phyloP scores from a whole-genome alignment of 2,797 vertebrate species.

The Fistularia commersonii region DNA sequence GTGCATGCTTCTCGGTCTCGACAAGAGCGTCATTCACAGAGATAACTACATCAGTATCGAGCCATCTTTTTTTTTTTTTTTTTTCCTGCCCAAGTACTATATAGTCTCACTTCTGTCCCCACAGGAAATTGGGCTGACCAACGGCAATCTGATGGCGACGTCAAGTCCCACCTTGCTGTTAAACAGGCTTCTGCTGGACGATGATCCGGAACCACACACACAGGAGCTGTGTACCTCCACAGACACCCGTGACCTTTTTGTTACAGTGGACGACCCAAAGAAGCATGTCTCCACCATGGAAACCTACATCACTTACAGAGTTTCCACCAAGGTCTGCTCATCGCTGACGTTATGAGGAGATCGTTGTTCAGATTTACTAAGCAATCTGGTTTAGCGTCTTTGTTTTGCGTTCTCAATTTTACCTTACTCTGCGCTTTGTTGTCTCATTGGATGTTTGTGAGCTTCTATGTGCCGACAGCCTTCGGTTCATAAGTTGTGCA shows the following conservation, averaged over 20 bases:
- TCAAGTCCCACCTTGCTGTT: constrained; percentile 92
- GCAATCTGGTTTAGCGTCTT: neutral
- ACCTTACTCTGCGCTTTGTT: no score
- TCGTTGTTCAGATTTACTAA: neutral
- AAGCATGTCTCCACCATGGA: constrained; percentile 98
- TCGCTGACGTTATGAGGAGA: constrained; percentile 8
- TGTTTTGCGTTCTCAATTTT: no score
- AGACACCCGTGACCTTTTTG: constrained; percentile 90
- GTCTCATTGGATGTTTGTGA: no score
- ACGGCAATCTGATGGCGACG: constrained; percentile 88
- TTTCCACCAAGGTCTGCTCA: constrained; percentile 88
- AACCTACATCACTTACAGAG: constrained; percentile 95
- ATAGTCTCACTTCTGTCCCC: constrained; percentile 14
- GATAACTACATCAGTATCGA: constrained; percentile 13
- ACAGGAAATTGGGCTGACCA: constrained; percentile 88
- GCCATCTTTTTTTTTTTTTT: constrained; percentile 45
- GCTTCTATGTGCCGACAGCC: no score
- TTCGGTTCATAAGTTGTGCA: no score
- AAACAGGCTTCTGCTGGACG: constrained; percentile 91
- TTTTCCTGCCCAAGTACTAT: neutral
- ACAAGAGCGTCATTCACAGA: constrained; percentile 51
- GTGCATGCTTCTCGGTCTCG: constrained; percentile 10
- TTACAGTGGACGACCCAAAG: constrained; percentile 95
- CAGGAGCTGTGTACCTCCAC: constrained; percentile 82
- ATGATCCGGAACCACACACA: constrained; percentile 84